A percentile compares a stretch with the other conserved stretches of the same genome.
phyloP scores from a whole-genome alignment of 2,113 vertebrate species.

The Bubalus kerabau region DNA sequence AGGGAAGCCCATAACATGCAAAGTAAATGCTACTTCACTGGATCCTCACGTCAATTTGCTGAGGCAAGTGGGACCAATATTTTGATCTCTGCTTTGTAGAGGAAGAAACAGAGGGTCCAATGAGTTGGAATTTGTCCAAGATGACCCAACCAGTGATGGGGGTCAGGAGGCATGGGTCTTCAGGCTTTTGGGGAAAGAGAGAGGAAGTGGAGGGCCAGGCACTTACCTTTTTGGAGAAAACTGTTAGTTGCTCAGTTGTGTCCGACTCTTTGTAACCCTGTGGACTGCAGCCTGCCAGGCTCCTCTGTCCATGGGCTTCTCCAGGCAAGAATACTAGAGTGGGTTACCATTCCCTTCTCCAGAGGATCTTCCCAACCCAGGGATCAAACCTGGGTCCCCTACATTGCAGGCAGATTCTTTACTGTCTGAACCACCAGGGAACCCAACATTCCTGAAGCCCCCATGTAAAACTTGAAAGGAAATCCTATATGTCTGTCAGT shows the following conservation, averaged over 20 bases:
- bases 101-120: neutral
- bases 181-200: neutral
- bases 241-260: neutral
- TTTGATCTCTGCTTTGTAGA: neutral
- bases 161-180: neutral
- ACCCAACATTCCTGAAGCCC: neutral
- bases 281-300: neutral
- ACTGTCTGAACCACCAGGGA: neutral
- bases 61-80: neutral
- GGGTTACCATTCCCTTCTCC: neutral
- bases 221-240: neutral
- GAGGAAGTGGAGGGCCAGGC: neutral
- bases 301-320: neutral
- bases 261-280: neutral
- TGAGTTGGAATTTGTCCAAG: neutral
- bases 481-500: slow-evolving; percentile 30
- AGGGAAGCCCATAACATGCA: neutral
- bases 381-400: neutral
- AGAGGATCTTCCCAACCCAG: neutral
- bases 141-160: rapidly evolving
- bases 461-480: slow-evolving; percentile 31
- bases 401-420: neutral
- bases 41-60: neutral
- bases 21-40: neutral
- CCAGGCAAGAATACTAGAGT: neutral